Percentiles rank a stretch among this genome's conserved stretches.
phyloP scores from a whole-genome alignment of 2,113 vertebrate genomes.

The Perognathus longimembris region DNA sequence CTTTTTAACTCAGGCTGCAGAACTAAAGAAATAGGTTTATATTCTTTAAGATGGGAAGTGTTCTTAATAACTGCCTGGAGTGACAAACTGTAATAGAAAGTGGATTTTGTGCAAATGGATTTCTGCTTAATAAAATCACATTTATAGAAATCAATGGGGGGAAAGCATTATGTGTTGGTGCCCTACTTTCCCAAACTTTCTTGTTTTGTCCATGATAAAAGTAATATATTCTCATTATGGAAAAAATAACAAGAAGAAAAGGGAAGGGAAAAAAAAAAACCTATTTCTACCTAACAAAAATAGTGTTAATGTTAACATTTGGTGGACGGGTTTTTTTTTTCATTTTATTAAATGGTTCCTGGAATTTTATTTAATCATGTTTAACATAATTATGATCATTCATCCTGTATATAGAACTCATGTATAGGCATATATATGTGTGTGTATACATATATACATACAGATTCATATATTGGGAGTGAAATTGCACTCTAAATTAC shows the following conservation, averaged over 20 bases:
- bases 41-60: conserved; percentile 41
- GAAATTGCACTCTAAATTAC: conserved; percentile 15
- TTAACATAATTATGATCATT: background rate
- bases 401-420: background rate
- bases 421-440: background rate
- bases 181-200: conserved; percentile 20
- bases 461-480: background rate
- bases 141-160: conserved; percentile 51
- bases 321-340: conserved; percentile 20
- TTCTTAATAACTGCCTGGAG: conserved; percentile 54
- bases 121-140: conserved; percentile 60
- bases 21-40: conserved; percentile 58
- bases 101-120: conserved; percentile 33
- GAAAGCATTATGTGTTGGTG: conserved; percentile 15
- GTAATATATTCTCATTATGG: background rate
- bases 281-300: conserved; percentile 20
- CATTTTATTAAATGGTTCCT: conserved; percentile 23
- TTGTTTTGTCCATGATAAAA: conserved; percentile 41
- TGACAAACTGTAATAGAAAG: conserved; percentile 28
- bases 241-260: conserved; percentile 32
- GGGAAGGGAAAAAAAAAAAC: background rate
- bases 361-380: background rate
- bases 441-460: background rate
- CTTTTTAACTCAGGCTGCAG: conserved; percentile 60
- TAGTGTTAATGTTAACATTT: background rate